Evolutionary conservation across 2,888 invertebrate genomes (phyloP).

Genomic region (Ormia ochracea): DNA sequence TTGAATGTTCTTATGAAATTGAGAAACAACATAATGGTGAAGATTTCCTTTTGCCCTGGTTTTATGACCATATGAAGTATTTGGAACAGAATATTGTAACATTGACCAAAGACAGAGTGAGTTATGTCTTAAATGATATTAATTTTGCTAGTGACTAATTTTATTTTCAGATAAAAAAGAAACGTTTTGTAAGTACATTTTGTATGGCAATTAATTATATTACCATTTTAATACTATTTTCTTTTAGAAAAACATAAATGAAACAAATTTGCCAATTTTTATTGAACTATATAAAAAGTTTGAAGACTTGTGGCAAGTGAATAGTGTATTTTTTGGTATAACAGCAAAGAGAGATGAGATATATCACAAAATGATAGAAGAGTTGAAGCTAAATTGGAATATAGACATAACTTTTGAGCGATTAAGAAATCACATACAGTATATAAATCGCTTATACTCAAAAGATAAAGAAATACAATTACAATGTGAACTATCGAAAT

Average conservation of each 20-base stretch:
- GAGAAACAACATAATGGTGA: conserved; percentile 52
- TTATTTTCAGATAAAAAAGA: conserved; percentile 45
- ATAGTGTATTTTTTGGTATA: conserved; percentile 46
- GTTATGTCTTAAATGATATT: no score
- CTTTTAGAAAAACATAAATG: conserved; percentile 47
- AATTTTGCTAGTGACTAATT: no score
- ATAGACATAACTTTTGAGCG: conserved; percentile 34
- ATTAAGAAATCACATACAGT: conserved; percentile 46
- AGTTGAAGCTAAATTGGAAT: conserved; percentile 44
- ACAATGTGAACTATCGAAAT: conserved; percentile 36
- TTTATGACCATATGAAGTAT: conserved; percentile 55
- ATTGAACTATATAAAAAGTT: conserved; percentile 52
- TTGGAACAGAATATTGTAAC: conserved; percentile 44
- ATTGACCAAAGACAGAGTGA: conserved; percentile 49
- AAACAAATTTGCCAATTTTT: conserved; percentile 35
- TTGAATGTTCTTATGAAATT: conserved; percentile 46
- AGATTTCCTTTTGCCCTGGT: conserved; percentile 39
- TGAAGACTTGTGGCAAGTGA: conserved; percentile 52
- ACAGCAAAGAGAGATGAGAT: conserved; percentile 45
- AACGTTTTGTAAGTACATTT: conserved; percentile 53
- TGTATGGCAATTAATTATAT: no score
- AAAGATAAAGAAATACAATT: conserved; percentile 43
- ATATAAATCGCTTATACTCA: conserved; percentile 62
- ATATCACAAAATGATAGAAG: conserved; percentile 31
- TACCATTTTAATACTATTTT: background rate